Base-by-base conservation (phyloP, 2,113 vertebrate genomes). In the Lipophrys pholis region DNA sequence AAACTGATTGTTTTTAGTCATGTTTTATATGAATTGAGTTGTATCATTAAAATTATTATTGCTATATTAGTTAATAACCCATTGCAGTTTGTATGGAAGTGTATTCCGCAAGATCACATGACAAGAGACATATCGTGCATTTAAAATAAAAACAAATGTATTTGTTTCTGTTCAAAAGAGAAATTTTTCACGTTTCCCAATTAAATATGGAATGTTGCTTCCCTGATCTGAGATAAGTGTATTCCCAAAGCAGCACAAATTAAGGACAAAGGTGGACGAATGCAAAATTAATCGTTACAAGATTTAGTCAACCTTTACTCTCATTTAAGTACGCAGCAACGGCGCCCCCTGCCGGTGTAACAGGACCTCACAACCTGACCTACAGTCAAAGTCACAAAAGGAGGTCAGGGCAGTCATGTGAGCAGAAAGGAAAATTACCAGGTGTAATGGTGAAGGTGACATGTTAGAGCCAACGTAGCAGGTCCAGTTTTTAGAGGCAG, bases 291-390 rank as follows among this genome's bases (percentile, higher is more conserved):
- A 72, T 66, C 0, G 43, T 53, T 42, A 42, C 6, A 1, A 7
- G 1, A 14, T 5, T 45, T 52, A 12, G 49, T 67, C n/a, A 14
- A 65, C 12, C 1, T 3, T 4, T 3, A 4, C 5, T 8, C 11
- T 30, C 16, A 9, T 21, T 59, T n/a, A 65, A 77, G 41, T 36
- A 8, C 35, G 7, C 50, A n/a, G 5, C 60, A 78, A 78, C 61
- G 86, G 38, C 76, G 6, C 66, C 82, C 64, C 39, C 87, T 87
- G 48, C 54, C 71, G 90, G 6, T 10, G 14, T 0, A 62, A 53
- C 1, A 6, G 10, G 14, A 11, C 6, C 42, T 6, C 2, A 68
- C 61, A 73, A 5, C 3, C 8, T 68, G 56, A 78, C 51, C 43
- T 62, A 62, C 45, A 60, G 6, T 6, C 56, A 75, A 53, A 30